A percentile compares a stretch with the other conserved stretches of the same genome.
phyloP scores from a whole-genome alignment of 2,113 vertebrate species.

The Promerops cafer region DNA sequence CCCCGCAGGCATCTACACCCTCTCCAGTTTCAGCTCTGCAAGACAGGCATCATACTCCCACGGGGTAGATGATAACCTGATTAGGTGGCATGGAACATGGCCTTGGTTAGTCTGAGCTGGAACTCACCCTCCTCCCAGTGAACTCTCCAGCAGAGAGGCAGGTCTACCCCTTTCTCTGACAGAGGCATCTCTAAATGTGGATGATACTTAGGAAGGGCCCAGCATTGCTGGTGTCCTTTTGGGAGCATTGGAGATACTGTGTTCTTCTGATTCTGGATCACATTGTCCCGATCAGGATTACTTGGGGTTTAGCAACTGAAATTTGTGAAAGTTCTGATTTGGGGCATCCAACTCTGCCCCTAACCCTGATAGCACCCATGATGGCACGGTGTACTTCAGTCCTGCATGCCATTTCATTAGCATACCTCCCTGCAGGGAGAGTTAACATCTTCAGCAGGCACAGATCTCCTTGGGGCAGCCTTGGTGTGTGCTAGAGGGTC shows the following conservation, averaged over 20 bases:
- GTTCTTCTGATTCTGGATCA: not conserved
- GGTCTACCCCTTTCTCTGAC: not conserved
- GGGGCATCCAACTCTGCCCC: not conserved
- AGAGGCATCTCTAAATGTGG: not conserved
- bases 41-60: not conserved
- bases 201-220: not conserved
- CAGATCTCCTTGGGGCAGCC: not conserved
- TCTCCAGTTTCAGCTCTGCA: not conserved
- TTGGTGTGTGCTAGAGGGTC: not conserved
- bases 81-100: not conserved
- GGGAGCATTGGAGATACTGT: not conserved
- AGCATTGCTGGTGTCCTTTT: fast-evolving
- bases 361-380: not conserved
- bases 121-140: not conserved
- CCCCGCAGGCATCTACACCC: not conserved
- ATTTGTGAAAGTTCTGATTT: not conserved
- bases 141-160: not conserved
- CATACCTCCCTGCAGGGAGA: not conserved
- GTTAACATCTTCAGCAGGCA: not conserved
- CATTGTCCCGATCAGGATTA: not conserved
- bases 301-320: not conserved
- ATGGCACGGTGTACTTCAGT: not conserved
- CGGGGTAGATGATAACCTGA: fast-evolving
- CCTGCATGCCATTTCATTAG: not conserved
- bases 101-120: not conserved